Percentiles rank a stretch among this genome's conserved stretches.
Conservation (phyloP, 2,888 invertebrate genomes). For the Lasioglossum calceatum region DNA sequence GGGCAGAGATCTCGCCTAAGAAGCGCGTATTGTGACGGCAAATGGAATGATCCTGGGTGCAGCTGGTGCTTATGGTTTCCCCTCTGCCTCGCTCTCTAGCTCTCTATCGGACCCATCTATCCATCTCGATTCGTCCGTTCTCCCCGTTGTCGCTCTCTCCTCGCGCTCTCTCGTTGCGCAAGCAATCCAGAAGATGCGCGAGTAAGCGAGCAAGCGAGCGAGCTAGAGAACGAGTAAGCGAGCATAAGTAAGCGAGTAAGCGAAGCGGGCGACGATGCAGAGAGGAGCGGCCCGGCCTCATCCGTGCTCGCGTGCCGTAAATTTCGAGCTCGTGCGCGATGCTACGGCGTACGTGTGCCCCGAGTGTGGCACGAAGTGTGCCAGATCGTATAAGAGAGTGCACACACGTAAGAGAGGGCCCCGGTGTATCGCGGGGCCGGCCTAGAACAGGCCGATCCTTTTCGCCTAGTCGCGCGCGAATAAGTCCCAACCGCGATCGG, state of each 20-base stretch:
- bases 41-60: constrained; percentile 75
- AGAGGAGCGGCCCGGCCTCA: constrained; percentile 69
- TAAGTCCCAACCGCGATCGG: constrained; percentile 27
- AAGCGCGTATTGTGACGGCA: constrained; percentile 70
- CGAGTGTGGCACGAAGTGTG: constrained; percentile 83
- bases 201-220: background rate
- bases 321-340: constrained; percentile 83
- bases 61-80: constrained; percentile 70
- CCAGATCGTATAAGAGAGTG: constrained; percentile 75
- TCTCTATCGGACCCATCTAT: constrained; percentile 49
- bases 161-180: constrained; percentile 73
- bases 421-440: background rate
- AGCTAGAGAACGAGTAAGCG: background rate
- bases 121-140: constrained; percentile 53
- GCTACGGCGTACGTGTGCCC: constrained; percentile 81
- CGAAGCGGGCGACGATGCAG: constrained; percentile 40
- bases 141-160: constrained; percentile 58
- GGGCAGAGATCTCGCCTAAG: constrained; percentile 32
- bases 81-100: constrained; percentile 41
- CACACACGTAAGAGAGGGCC: background rate
- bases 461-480: constrained; percentile 15
- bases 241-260: constrained; percentile 25
- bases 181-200: constrained; percentile 50
- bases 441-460: constrained; percentile 45
- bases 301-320: constrained; percentile 83